phyloP scores from a whole-genome alignment of 2,797 vertebrate genomes.

The Pangasius krempfi region DNA sequence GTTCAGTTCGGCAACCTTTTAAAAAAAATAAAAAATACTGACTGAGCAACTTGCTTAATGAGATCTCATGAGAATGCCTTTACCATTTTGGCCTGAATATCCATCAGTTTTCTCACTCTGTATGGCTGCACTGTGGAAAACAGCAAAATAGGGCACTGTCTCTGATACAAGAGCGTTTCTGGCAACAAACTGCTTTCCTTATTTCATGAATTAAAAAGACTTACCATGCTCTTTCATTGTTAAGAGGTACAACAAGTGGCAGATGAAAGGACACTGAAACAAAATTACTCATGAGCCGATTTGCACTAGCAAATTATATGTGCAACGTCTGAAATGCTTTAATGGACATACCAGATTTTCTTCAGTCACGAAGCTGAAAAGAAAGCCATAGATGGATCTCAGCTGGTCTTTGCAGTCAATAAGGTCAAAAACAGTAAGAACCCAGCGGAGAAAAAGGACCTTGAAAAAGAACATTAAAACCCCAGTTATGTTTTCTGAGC shows the following conservation, averaged over 20 bases:
- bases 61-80: not conserved
- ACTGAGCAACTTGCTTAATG: not conserved
- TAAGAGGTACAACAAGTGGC: conserved; percentile 90
- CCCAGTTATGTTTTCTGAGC: not conserved
- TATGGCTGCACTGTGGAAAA: conserved; percentile 81
- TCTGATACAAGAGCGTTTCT: not conserved
- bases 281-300: not conserved
- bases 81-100: conserved; percentile 89
- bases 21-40: not conserved
- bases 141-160: not conserved
- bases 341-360: conserved; percentile 83
- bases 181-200: not conserved
- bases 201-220: conserved; percentile 44
- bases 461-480: conserved; percentile 60
- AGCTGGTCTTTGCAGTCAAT: conserved; percentile 87
- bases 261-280: conserved; percentile 88
- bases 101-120: conserved; percentile 87
- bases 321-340: not conserved
- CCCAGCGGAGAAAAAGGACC: conserved; percentile 91
- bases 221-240: conserved; percentile 89
- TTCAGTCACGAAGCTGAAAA: conserved; percentile 88
- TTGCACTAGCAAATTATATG: too few species aligned
- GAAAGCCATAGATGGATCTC: conserved; percentile 87
- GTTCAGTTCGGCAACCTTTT: not conserved
- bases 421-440: conserved; percentile 91